phyloP scores from a whole-genome alignment of 2,888 invertebrate genomes.

The Danaus chrysippus region DNA sequence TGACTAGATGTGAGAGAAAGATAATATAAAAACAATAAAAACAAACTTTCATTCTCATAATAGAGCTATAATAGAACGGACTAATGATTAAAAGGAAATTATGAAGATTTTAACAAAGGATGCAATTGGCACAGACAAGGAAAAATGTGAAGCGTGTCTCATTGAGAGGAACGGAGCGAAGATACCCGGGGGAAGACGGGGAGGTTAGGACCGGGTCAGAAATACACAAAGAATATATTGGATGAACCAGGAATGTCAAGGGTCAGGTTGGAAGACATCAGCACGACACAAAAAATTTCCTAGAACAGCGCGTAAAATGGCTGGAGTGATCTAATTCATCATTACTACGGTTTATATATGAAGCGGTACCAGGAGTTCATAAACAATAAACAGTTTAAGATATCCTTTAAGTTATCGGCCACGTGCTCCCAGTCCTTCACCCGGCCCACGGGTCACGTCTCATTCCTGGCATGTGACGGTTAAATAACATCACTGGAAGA shows the following conservation, averaged over 20 bases:
- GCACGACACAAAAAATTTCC: not conserved
- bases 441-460: too few species aligned
- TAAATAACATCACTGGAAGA: not conserved
- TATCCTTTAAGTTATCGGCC: too few species aligned
- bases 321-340: not conserved
- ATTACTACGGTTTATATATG: not conserved
- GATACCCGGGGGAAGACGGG: slow-evolving; percentile 18
- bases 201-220: slow-evolving; percentile 17
- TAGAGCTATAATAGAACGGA: slow-evolving; percentile 6
- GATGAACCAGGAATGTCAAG: too few species aligned
- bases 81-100: slow-evolving; percentile 18
- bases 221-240: not conserved
- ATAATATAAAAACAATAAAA: not conserved
- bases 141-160: slow-evolving; percentile 17
- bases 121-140: slow-evolving; percentile 23
- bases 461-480: not conserved
- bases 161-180: slow-evolving; percentile 16
- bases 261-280: not conserved
- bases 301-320: not conserved
- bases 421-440: too few species aligned
- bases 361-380: not conserved
- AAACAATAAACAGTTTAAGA: too few species aligned
- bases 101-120: slow-evolving; percentile 15
- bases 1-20: too few species aligned
- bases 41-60: not conserved